phyloP scores from a whole-genome alignment of 2,113 vertebrate genomes.

The Gobiocypris rarus region DNA sequence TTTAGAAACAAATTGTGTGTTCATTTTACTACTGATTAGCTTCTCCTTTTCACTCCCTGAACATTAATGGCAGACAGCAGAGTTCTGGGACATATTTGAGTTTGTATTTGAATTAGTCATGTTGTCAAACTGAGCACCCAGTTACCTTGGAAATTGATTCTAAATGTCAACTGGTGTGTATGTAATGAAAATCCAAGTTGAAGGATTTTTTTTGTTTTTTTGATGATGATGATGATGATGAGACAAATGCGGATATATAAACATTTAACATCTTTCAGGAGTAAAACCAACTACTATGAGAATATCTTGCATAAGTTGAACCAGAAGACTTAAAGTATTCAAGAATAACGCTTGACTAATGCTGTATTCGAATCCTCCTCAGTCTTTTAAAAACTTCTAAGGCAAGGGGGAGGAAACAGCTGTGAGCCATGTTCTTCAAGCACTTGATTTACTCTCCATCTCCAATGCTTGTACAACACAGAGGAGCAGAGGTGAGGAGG shows the following conservation, averaged over 20 bases:
- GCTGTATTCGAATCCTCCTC: conserved; percentile 4
- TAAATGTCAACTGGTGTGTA: not conserved
- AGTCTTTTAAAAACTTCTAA: conserved; percentile 22
- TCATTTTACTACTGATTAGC: conserved; percentile 20
- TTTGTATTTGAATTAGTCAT: conserved; percentile 22
- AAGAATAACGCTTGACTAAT: conserved; percentile 17
- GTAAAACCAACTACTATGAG: not conserved
- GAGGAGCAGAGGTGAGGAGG: conserved; percentile 24
- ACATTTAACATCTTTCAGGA: not conserved
- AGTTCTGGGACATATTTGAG: not conserved
- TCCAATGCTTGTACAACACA: conserved; percentile 38
- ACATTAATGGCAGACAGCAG: not conserved
- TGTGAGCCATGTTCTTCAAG: conserved; percentile 65
- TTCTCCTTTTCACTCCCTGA: not conserved
- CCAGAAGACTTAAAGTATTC: not conserved
- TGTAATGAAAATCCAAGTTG: not conserved
- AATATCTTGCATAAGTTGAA: not conserved
- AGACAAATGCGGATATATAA: not conserved
- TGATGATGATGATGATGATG: too few relatives aligned
- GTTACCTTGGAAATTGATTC: not conserved
- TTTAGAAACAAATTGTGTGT: not conserved
- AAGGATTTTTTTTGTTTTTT: not conserved
- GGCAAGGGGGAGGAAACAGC: conserved; percentile 70
- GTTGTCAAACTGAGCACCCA: not conserved
- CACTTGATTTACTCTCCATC: conserved; percentile 65